phyloP scores from a whole-genome alignment of 2,797 vertebrate genomes.

The Phataginus tetradactyla region DNA sequence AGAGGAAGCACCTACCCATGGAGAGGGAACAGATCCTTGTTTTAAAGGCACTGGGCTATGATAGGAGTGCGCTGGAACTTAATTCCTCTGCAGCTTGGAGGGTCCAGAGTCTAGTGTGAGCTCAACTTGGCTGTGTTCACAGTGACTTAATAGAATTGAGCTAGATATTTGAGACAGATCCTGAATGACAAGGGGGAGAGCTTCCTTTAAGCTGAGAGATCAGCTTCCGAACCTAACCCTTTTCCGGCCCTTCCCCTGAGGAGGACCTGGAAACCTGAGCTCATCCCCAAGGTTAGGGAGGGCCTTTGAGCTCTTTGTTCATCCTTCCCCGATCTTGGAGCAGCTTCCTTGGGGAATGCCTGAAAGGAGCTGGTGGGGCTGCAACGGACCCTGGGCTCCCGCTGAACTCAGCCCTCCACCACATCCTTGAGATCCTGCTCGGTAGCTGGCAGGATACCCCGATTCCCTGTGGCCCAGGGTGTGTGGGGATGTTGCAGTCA shows the following conservation, averaged over 20 bases:
- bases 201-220: neutral
- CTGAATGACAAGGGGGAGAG: neutral
- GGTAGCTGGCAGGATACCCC: neutral
- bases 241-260: neutral
- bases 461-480: neutral
- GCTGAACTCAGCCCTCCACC: neutral
- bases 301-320: neutral
- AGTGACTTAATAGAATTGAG: neutral
- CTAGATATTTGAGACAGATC: conserved; percentile 40
- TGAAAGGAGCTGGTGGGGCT: neutral
- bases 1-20: neutral
- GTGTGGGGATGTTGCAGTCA: neutral
- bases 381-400: neutral
- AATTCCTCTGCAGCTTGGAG: neutral
- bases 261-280: conserved; percentile 46
- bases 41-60: neutral
- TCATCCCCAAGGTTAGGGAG: neutral
- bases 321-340: neutral
- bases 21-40: neutral
- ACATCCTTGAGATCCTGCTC: neutral
- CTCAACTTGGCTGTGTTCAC: neutral
- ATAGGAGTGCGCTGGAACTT: neutral
- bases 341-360: neutral
- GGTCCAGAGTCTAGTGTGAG: neutral
- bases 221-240: neutral